Conservation (phyloP, 1,140 invertebrate species). For the Galleria mellonella region DNA sequence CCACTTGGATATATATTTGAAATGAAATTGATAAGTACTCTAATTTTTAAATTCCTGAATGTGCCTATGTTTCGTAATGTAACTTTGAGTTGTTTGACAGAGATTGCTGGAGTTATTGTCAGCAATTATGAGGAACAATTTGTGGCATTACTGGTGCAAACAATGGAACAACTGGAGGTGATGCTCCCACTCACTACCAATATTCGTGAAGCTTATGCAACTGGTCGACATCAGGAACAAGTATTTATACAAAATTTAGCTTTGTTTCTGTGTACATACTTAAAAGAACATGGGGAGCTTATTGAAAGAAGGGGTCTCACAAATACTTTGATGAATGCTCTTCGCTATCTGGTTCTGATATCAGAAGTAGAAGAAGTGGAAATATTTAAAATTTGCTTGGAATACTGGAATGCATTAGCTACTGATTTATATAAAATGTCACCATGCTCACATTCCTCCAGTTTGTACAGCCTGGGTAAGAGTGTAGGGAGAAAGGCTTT, state of each 20-base stretch:
- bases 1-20: constrained; percentile 99
- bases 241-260: constrained; percentile 99
- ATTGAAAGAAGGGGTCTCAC: constrained; percentile 87
- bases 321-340: constrained; percentile 84
- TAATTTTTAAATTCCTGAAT: constrained; percentile 98
- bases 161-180: constrained; percentile 92
- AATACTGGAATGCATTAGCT: constrained; percentile 97
- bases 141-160: constrained; percentile 90
- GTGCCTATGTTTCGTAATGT: constrained; percentile 99
- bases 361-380: constrained; percentile 99
- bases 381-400: constrained; percentile 99
- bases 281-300: constrained; percentile 95
- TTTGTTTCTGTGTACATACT: constrained; percentile 96
- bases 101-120: constrained; percentile 93
- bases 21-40: constrained; percentile 95
- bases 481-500: constrained; percentile 76
- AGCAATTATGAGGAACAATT: constrained; percentile 96
- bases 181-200: constrained; percentile 94
- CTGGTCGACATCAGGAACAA: constrained; percentile 96
- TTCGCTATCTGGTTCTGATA: constrained; percentile 96
- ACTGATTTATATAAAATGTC: constrained; percentile 92
- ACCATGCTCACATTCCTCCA: constrained; percentile 70
- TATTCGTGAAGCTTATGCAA: constrained; percentile 94
- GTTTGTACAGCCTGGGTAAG: constrained; percentile 59
- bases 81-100: constrained; percentile 97